These are phyloP conservation scores for Sminthurinus aureus DNA, from an alignment of 2,888 invertebrate genomes.

Conservation along the genomic window DNA sequence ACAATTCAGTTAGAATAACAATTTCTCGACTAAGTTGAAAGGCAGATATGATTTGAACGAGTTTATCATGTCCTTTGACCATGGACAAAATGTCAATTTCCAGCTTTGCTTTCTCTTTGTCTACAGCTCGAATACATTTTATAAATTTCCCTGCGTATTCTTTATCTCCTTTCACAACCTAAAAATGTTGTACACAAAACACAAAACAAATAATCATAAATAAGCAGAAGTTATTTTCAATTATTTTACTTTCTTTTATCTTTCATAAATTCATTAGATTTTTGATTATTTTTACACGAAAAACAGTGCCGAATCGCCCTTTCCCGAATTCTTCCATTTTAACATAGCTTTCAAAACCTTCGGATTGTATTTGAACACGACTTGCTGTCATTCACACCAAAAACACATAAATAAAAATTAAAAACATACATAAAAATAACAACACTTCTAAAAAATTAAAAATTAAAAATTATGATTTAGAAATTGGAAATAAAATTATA, in stretches of 20 bases:
- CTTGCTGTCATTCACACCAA: background rate
- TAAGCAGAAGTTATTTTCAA: too few relatives aligned
- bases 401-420: too few relatives aligned
- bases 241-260: background rate
- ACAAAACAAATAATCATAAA: too few relatives aligned
- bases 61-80: conserved; percentile 78
- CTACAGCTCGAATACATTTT: conserved; percentile 75
- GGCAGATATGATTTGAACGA: conserved; percentile 83
- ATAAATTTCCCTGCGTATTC: conserved; percentile 85
- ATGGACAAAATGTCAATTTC: conserved; percentile 89
- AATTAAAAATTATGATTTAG: background rate
- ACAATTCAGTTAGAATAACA: conserved; percentile 92
- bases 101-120: conserved; percentile 77
- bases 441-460: background rate
- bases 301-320: conserved; percentile 77
- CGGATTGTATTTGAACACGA: conserved; percentile 26
- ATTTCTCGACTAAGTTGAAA: conserved; percentile 80
- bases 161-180: conserved; percentile 65
- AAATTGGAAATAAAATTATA: background rate
- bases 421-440: too few relatives aligned
- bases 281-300: conserved; percentile 65
- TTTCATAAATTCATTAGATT: background rate
- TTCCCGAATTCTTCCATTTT: conserved; percentile 78
- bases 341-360: conserved; percentile 60
- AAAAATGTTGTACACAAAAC: background rate